Conservation (phyloP, 2,113 vertebrate species). For the Chaetodon trifascialis region DNA sequence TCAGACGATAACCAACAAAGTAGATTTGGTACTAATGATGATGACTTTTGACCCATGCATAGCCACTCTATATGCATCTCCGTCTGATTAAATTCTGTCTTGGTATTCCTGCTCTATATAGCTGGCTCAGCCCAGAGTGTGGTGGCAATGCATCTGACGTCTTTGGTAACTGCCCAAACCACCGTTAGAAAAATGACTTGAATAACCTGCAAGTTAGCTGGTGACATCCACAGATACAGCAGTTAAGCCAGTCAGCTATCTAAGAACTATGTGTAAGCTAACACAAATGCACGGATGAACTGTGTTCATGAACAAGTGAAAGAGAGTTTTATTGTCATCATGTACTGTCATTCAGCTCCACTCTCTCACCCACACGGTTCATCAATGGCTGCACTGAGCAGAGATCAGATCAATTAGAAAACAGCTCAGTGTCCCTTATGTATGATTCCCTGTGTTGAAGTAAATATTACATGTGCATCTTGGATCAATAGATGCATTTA, state of each 20-base stretch:
- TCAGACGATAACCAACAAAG: not conserved
- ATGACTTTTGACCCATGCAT: not conserved
- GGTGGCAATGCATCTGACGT: not conserved
- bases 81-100: not conserved
- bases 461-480: not conserved
- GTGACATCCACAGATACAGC: not conserved
- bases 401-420: not conserved
- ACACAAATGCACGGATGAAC: not conserved
- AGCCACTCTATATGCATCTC: too few species aligned
- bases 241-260: not conserved
- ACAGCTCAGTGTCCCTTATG: not conserved
- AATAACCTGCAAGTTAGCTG: not conserved
- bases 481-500: not conserved
- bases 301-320: not conserved
- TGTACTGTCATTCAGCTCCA: not conserved
- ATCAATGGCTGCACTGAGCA: not conserved
- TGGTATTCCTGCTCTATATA: not conserved
- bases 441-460: not conserved
- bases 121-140: too few species aligned
- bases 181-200: not conserved
- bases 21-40: not conserved
- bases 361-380: not conserved
- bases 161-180: not conserved
- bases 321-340: not conserved
- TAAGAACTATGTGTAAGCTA: not conserved